A percentile compares a stretch with the other conserved stretches of the same genome.
These are phyloP conservation scores for Tauraco erythrolophus DNA, from an alignment of 2,113 vertebrate species.

Conservation along the genomic window DNA sequence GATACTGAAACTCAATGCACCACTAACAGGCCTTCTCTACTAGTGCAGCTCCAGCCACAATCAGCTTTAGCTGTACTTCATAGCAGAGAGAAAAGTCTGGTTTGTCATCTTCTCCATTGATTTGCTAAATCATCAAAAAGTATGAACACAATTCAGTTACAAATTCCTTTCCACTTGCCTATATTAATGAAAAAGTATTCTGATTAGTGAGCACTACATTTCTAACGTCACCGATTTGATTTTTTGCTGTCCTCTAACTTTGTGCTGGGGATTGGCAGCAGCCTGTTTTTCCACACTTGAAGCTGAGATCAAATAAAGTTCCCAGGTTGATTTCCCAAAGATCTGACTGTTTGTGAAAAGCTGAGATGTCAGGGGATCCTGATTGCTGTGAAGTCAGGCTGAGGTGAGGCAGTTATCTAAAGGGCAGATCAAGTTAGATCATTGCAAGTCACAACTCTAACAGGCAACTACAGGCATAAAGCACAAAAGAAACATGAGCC, in stretches of 20 bases:
- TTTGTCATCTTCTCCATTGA: not conserved
- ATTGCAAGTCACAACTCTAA: not conserved
- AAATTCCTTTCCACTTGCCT: not conserved
- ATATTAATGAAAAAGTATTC: not conserved
- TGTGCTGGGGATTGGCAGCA: not conserved
- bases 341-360: not conserved
- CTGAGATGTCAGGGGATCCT: not conserved
- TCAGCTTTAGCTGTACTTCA: accelerated
- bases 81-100: not conserved
- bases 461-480: not conserved
- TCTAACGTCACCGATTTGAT: accelerated
- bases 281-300: not conserved
- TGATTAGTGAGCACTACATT: not conserved
- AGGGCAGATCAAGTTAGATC: not conserved
- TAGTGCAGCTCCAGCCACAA: not conserved
- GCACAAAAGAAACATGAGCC: not conserved
- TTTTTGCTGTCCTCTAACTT: not conserved
- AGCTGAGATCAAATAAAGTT: not conserved
- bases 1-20: not conserved
- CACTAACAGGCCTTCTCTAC: not conserved
- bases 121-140: not conserved
- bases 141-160: not conserved
- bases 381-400: not conserved
- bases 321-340: not conserved
- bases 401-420: not conserved